Evolutionary conservation across 2,797 vertebrate genomes (phyloP).

Genomic region (Triplophysa bombifrons): DNA sequence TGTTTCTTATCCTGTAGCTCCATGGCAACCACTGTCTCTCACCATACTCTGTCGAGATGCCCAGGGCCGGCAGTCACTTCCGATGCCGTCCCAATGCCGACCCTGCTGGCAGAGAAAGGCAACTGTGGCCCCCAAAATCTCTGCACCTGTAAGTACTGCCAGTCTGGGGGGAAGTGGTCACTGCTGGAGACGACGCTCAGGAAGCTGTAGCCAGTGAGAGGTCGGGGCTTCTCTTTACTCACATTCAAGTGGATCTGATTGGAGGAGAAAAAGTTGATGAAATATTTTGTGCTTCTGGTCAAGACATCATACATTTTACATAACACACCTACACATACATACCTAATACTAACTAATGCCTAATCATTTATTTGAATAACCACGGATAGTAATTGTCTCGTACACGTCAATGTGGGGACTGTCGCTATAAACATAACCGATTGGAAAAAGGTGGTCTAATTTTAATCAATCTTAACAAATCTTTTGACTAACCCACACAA

Average conservation of each 20-base stretch:
- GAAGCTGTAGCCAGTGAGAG: conserved; percentile 36
- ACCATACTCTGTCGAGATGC: conserved; percentile 82
- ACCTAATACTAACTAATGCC: too few relatives aligned
- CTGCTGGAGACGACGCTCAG: conserved; percentile 19
- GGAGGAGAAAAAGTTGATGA: neutral
- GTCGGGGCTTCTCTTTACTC: conserved; percentile 38
- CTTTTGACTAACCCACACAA: conserved; percentile 2
- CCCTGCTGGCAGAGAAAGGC: conserved; percentile 40
- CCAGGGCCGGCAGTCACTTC: conserved; percentile 64
- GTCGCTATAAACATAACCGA: neutral
- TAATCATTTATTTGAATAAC: neutral
- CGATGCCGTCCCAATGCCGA: conserved; percentile 49
- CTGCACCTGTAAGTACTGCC: conserved; percentile 64
- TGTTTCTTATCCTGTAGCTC: conserved; percentile 89
- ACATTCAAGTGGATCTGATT: conserved; percentile 33
- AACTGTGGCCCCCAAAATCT: conserved; percentile 48
- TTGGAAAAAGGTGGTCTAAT: neutral
- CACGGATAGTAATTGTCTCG: neutral
- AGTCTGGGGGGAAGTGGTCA: conserved; percentile 64
- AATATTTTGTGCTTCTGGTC: neutral
- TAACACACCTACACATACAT: too few relatives aligned
- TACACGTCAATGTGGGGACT: neutral
- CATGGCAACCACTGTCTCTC: conserved; percentile 78
- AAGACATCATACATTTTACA: too few relatives aligned
- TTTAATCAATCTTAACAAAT: neutral